Evolutionary conservation across 2,797 vertebrate genomes (phyloP).

Genomic region (Danio kyathit): DNA sequence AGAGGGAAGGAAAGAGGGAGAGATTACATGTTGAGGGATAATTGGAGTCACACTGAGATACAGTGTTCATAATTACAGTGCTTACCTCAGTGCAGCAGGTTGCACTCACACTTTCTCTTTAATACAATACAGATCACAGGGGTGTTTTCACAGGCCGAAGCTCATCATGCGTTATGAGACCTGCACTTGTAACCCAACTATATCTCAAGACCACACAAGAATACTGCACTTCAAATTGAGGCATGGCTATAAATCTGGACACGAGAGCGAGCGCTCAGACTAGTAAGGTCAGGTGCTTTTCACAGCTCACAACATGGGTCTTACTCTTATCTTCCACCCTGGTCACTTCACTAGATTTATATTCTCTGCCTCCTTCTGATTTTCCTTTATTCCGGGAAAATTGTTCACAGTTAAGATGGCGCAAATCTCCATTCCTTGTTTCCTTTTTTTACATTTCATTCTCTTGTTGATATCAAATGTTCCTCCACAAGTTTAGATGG

Average conservation of each 20-base stretch:
- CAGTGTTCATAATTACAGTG: constrained; percentile 49
- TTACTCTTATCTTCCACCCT: constrained; percentile 6
- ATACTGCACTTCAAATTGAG: constrained; percentile 23
- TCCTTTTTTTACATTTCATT: not conserved
- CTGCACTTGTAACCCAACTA: constrained; percentile 29
- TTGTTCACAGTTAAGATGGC: not conserved
- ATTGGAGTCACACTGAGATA: constrained; percentile 56
- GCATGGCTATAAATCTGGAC: constrained; percentile 15
- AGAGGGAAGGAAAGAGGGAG: constrained; percentile 6
- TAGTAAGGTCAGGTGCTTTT: constrained; percentile 29
- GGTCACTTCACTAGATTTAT: constrained; percentile 9
- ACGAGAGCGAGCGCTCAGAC: not conserved
- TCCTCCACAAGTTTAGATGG: not conserved
- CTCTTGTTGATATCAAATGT: not conserved
- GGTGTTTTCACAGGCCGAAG: constrained; percentile 8
- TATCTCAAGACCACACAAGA: constrained; percentile 10
- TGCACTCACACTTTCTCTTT: constrained; percentile 23
- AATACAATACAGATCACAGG: constrained; percentile 25
- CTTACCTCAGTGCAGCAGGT: constrained; percentile 47
- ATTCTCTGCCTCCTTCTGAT: not conserved
- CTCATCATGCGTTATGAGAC: constrained; percentile 3
- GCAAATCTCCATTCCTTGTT: not conserved
- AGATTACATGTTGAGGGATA: constrained; percentile 44
- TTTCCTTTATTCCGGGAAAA: not conserved
- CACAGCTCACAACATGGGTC: constrained; percentile 1